Conservation (phyloP, 1,140 invertebrate genomes). For the Musca domestica region DNA sequence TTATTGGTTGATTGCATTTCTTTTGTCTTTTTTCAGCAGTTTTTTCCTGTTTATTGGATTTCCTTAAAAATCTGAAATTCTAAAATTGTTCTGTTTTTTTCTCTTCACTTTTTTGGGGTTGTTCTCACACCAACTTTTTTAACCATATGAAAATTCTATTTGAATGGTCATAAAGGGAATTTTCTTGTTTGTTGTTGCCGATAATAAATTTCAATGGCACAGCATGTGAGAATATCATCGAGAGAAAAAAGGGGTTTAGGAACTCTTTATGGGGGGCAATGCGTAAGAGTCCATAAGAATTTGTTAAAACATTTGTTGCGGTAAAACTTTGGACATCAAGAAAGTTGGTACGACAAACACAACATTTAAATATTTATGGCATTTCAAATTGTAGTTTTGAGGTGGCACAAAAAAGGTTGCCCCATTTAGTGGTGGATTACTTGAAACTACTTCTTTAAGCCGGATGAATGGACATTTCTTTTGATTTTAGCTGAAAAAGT, state of each 20-base stretch:
- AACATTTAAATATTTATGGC: too few species aligned
- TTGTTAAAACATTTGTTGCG: too few species aligned
- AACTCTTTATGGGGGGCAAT: neutral
- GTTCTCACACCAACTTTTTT: slow-evolving; percentile 8
- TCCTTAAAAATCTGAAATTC: too few species aligned
- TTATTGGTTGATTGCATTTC: neutral
- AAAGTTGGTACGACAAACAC: too few species aligned
- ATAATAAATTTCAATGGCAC: slow-evolving; percentile 13
- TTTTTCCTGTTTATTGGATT: slow-evolving; percentile 37
- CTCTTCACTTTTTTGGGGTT: neutral
- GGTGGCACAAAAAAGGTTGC: too few species aligned
- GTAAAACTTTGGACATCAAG: too few species aligned
- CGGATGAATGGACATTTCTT: too few species aligned
- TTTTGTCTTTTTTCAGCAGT: slow-evolving; percentile 26
- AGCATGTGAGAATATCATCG: neutral
- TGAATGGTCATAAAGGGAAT: slow-evolving; percentile 42
- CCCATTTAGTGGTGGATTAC: too few species aligned
- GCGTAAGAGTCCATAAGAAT: too few species aligned
- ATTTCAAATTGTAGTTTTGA: too few species aligned
- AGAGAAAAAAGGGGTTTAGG: slow-evolving; percentile 8
- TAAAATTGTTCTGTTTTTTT: neutral
- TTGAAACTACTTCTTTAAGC: too few species aligned
- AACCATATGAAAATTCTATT: slow-evolving; percentile 23
- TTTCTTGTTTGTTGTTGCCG: slow-evolving; percentile 32
- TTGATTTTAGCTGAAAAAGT: too few species aligned